Base-by-base conservation (phyloP, 2,888 invertebrate species). In the Polydrusus cervinus region DNA sequence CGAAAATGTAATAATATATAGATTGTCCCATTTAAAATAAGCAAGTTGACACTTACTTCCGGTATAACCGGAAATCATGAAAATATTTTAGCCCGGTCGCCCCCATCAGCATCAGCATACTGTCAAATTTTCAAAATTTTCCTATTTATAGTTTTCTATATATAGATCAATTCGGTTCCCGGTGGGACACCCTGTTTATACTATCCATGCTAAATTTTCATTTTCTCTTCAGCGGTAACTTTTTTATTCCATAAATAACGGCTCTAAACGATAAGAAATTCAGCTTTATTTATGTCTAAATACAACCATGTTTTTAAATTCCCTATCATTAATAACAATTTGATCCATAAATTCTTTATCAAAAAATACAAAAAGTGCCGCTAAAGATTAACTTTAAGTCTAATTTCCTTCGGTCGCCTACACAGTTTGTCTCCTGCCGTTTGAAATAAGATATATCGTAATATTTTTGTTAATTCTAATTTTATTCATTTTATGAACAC, bases 401-500 rank as follows among this genome's bases (percentile, higher is more conserved):
- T 43, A 57, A 51, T 68, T 61, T 62, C 25, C 30, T 69, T 69
- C 45, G 18, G 34, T 68, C 71, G 75, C 75, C 75, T 71, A 75
- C 75, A 64, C 53, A 53, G 47, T 67, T 34, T 49, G 64, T 65
- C 40, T 30, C 71, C 75, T 57, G 75, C 71, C 45, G 71, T 40
- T 45, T 51, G 20, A 38, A 72, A 38, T 45, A 74, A 70, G 67
- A 75, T 75, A 67, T 75, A 75, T 71, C 43, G 64, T 68, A 60
- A 38, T 67, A 62, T 53, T 75, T 71, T 57, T 34, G 16, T 68
- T 71, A 75, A 75, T 75, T 71, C 49, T 71, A 68, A 75, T 75
- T 75, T 75, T 75, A 75, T 75, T 75, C 71, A 68, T 71, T 67
- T 57, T 38, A 16, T 11, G 16, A 13, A 11, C n/a, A 18, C 53